phyloP scores from a whole-genome alignment of 1,140 invertebrate genomes.

The Panulirus ornatus region DNA sequence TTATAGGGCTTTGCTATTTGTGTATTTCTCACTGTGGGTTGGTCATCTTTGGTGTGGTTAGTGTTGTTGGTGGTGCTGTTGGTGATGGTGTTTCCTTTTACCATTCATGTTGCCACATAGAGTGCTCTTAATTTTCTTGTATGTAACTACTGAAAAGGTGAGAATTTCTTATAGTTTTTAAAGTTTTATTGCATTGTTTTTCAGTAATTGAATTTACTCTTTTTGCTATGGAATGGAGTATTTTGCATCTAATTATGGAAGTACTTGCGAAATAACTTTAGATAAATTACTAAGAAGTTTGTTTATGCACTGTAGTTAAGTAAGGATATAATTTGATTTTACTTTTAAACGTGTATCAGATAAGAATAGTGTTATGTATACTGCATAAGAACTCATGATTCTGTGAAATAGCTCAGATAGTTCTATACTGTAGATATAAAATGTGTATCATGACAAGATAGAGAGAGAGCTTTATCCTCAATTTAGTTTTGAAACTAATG shows the following conservation, averaged over 20 bases:
- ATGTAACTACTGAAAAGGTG: slow-evolving; percentile 48
- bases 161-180: slow-evolving; percentile 22
- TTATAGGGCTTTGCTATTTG: background rate
- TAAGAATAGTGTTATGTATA: slow-evolving; percentile 12
- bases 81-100: background rate
- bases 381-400: background rate
- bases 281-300: background rate
- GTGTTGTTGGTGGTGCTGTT: background rate
- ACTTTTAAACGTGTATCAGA: background rate
- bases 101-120: background rate
- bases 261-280: background rate
- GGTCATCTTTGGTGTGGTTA: background rate
- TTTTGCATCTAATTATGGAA: background rate
- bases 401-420: background rate
- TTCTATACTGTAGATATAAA: background rate
- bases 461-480: background rate
- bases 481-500: background rate
- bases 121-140: slow-evolving; percentile 40
- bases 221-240: background rate
- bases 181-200: background rate
- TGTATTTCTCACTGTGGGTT: background rate
- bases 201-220: background rate
- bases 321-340: background rate
- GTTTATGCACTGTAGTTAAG: slow-evolving; percentile 4
- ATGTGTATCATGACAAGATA: background rate